Percentiles rank a stretch among this genome's conserved stretches.
Conservation (phyloP, 2,113 vertebrate genomes). For the Hipposideros armiger region DNA sequence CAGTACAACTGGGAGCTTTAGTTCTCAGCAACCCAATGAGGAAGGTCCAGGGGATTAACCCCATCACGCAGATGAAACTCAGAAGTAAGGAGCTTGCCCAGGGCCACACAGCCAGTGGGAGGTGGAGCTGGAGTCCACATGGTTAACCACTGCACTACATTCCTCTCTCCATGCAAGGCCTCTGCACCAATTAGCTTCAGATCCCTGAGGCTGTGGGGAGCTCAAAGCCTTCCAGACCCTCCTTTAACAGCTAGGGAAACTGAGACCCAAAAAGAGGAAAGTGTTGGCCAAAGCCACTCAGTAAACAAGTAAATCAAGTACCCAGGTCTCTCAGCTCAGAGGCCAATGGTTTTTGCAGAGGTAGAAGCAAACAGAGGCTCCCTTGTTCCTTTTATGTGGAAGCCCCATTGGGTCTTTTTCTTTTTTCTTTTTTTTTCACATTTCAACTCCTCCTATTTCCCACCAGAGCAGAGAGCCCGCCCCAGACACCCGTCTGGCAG, state of each 20-base stretch:
- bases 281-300: not conserved
- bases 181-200: not conserved
- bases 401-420: conserved; percentile 5
- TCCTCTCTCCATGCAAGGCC: not conserved
- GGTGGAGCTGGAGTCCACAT: not conserved
- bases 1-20: not conserved
- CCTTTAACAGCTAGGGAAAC: conserved; percentile 52
- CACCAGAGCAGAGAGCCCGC: not conserved
- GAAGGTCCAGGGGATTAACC: not conserved
- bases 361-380: conserved; percentile 63
- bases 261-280: conserved; percentile 21
- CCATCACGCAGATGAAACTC: not conserved
- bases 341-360: conserved; percentile 56
- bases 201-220: not conserved
- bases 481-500: conserved; percentile 57
- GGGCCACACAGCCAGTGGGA: not conserved
- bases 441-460: conserved; percentile 34
- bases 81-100: not conserved
- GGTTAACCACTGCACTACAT: not conserved
- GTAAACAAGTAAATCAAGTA: conserved; percentile 32
- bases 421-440: not conserved
- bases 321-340: conserved; percentile 34
- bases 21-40: not conserved
- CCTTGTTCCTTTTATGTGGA: conserved; percentile 67
- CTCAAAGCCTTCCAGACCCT: not conserved